Evolutionary conservation across 2,797 vertebrate genomes (phyloP).

Genomic region (Borostomias antarcticus): DNA sequence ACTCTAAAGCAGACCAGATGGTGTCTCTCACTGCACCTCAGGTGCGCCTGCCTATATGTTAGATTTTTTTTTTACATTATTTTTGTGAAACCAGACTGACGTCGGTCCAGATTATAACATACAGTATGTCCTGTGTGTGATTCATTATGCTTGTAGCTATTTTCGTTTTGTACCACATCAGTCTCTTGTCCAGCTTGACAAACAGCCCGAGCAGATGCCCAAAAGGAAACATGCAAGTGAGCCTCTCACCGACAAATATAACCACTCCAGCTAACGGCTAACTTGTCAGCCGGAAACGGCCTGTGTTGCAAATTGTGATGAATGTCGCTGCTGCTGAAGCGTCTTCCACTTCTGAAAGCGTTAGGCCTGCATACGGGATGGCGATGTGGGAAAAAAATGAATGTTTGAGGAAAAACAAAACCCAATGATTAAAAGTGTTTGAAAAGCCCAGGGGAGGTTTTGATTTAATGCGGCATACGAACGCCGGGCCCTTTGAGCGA

Average conservation of each 20-base stretch:
- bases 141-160: not conserved
- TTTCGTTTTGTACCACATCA: not conserved
- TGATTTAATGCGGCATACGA: constrained; percentile 45
- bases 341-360: constrained; percentile 13
- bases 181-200: constrained; percentile 2
- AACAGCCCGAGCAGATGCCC: not conserved
- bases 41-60: constrained; percentile 3
- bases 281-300: constrained; percentile 14
- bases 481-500: constrained; percentile 33
- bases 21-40: constrained; percentile 41
- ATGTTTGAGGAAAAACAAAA: constrained; percentile 36
- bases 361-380: constrained; percentile 16
- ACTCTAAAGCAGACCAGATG: constrained; percentile 59
- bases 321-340: constrained; percentile 5
- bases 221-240: constrained; percentile 1
- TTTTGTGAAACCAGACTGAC: too few species aligned
- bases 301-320: constrained; percentile 25
- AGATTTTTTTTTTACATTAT: too few species aligned
- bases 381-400: constrained; percentile 19
- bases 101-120: too few species aligned
- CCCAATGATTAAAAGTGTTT: constrained; percentile 39
- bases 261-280: constrained; percentile 16
- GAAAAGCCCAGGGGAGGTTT: constrained; percentile 27
- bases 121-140: not conserved
- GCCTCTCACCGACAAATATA: not conserved